phyloP scores from a whole-genome alignment of 1,140 invertebrate species.

The Drosophila lini region DNA sequence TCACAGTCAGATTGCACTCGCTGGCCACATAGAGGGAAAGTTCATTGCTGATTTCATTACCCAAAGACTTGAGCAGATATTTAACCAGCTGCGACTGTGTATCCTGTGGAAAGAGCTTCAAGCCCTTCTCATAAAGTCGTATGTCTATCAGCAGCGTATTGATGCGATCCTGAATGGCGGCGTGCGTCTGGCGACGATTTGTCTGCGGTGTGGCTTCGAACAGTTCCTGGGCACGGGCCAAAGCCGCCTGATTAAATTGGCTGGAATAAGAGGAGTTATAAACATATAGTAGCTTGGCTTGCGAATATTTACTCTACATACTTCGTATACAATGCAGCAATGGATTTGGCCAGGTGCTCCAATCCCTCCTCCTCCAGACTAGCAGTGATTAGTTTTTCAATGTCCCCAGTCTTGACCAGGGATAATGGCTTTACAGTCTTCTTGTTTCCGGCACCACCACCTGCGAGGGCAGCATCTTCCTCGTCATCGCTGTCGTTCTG shows the following conservation, averaged over 20 bases:
- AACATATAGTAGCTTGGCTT: too few relatives aligned
- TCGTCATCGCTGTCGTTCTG: constrained; percentile 88
- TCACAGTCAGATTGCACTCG: constrained; percentile 87
- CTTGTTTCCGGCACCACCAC: constrained; percentile 25
- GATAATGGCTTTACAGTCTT: constrained; percentile 62
- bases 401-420: constrained; percentile 87
- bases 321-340: constrained; percentile 87
- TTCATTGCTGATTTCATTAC: constrained; percentile 92
- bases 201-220: constrained; percentile 90
- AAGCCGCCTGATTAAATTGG: constrained; percentile 85
- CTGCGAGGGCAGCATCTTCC: constrained; percentile 39
- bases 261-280: constrained; percentile 38
- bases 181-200: constrained; percentile 90
- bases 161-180: constrained; percentile 92
- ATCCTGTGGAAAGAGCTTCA: constrained; percentile 87
- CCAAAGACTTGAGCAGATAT: constrained; percentile 93
- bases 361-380: constrained; percentile 88
- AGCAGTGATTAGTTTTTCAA: constrained; percentile 88
- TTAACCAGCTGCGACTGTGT: constrained; percentile 89
- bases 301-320: neutral
- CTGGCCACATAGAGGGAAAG: constrained; percentile 89
- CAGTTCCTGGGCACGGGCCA: constrained; percentile 88
- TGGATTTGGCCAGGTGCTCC: constrained; percentile 87
- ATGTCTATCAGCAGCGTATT: constrained; percentile 91
- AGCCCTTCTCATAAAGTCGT: constrained; percentile 93